Evolutionary conservation across 2,113 vertebrate genomes (phyloP).

Genomic region (Tetrao urogallus): DNA sequence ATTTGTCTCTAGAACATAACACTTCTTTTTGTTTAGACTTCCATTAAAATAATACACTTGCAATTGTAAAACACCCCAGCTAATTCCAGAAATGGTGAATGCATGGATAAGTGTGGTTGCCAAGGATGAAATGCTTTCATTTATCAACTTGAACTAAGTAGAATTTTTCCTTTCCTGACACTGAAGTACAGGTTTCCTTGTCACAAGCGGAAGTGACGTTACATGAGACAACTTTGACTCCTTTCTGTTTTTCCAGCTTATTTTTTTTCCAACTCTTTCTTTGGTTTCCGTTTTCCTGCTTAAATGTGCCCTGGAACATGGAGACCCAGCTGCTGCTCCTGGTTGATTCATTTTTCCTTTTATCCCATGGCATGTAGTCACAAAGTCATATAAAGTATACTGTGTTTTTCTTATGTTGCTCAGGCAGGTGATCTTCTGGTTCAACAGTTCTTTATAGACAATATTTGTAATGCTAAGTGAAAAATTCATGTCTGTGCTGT

Average conservation of each 20-base stretch:
- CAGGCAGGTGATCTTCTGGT: not conserved
- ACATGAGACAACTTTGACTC: not conserved
- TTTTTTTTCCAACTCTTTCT: not conserved
- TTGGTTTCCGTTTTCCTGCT: not conserved
- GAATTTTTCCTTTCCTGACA: not conserved
- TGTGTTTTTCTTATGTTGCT: not conserved
- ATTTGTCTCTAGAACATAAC: too few relatives aligned
- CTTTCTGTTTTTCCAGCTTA: not conserved
- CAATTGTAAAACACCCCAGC: not conserved
- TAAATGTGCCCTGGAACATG: not conserved
- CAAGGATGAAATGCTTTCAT: not conserved
- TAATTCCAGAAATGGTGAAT: not conserved
- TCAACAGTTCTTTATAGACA: not conserved
- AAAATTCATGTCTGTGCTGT: not conserved
- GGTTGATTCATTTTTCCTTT: not conserved
- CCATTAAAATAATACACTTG: not conserved
- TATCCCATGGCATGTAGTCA: not conserved
- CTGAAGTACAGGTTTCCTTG: not conserved
- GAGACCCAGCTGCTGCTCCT: not conserved
- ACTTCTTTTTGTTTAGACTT: too few relatives aligned
- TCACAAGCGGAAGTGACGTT: not conserved
- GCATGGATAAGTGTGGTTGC: not conserved
- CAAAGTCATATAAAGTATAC: not conserved
- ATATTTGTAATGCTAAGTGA: not conserved
- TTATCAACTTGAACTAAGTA: not conserved